Evolutionary conservation across 64 coral and sea anemone species (phyloP).

Genomic region (Anthopleura sola): DNA sequence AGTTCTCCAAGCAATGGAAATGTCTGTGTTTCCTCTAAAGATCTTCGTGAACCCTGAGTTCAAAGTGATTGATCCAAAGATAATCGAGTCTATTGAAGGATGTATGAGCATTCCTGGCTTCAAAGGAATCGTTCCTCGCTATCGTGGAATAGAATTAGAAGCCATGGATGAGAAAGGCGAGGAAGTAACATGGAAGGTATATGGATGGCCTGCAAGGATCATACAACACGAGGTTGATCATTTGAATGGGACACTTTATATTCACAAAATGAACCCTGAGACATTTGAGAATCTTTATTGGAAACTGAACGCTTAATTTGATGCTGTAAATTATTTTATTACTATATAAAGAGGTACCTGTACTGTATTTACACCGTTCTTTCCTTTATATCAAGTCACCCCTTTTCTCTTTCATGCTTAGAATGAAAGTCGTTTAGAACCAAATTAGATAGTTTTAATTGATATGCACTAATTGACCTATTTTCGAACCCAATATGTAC

Average conservation of each 20-base stretch:
- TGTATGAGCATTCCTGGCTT: constrained; percentile 3
- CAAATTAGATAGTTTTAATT: too few species aligned
- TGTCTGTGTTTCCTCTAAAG: background rate
- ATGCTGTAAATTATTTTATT: background rate
- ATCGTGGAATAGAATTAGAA: constrained; percentile 7
- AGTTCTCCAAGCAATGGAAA: background rate
- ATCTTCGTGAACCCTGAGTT: background rate
- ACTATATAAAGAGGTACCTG: too few species aligned
- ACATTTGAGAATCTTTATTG: constrained; percentile 9
- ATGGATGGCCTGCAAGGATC: constrained; percentile 8
- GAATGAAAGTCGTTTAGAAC: too few species aligned
- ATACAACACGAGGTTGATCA: constrained; percentile 7
- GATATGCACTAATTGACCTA: too few species aligned
- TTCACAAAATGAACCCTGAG: background rate
- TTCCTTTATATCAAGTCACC: background rate
- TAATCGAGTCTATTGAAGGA: background rate
- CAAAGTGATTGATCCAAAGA: background rate
- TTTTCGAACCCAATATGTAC: too few species aligned
- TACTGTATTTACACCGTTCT: background rate
- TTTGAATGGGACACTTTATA: constrained; percentile 3
- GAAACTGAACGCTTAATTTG: constrained; percentile 3
- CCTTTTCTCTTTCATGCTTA: too few species aligned
- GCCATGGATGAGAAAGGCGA: background rate
- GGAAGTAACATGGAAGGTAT: background rate
- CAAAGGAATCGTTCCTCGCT: constrained; percentile 15